Conservation (phyloP, 2,888 invertebrate genomes). For the Himalopsyche anomala region DNA sequence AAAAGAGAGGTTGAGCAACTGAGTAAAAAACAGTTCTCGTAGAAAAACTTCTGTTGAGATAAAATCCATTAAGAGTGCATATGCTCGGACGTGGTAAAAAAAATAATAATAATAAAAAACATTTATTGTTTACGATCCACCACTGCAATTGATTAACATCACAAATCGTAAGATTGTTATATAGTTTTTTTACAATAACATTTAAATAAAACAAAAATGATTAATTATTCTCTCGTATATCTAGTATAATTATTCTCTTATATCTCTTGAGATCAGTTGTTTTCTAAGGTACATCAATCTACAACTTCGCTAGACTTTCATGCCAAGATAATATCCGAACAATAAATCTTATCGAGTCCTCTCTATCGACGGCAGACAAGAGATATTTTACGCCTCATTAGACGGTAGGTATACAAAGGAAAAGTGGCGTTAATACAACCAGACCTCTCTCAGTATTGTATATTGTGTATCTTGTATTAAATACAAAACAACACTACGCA, state of each 20-base stretch:
- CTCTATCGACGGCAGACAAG: not conserved
- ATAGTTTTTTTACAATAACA: not conserved
- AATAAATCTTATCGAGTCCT: not conserved
- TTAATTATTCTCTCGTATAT: not conserved
- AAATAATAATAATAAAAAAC: too few species aligned
- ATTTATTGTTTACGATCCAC: too few species aligned
- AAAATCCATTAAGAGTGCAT: too few species aligned
- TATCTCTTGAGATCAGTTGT: not conserved
- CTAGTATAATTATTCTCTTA: too few species aligned
- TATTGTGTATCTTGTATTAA: too few species aligned
- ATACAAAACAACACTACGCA: too few species aligned
- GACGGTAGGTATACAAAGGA: not conserved
- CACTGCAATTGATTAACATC: not conserved
- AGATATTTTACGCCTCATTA: conserved; percentile 25
- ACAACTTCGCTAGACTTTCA: not conserved
- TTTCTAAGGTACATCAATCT: not conserved
- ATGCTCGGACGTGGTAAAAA: too few species aligned
- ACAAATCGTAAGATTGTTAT: not conserved
- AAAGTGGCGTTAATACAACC: not conserved
- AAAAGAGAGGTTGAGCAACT: too few species aligned
- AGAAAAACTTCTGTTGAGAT: too few species aligned
- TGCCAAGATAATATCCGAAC: not conserved
- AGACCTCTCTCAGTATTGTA: not conserved
- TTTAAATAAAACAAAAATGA: not conserved
- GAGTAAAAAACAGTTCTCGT: too few species aligned